These are phyloP conservation scores for Falco novaeseelandiae DNA, from an alignment of 2,797 vertebrate genomes.

Conservation along the genomic window DNA sequence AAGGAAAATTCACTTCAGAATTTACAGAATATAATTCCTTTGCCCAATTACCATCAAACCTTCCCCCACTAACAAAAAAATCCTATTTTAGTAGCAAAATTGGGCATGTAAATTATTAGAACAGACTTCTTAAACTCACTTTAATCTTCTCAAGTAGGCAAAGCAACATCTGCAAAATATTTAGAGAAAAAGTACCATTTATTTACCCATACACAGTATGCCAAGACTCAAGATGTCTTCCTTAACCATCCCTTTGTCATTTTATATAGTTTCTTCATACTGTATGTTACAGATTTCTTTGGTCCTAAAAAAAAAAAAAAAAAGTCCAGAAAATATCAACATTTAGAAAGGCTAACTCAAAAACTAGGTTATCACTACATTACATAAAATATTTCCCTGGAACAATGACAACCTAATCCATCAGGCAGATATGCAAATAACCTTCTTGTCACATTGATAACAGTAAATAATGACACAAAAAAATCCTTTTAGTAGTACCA, in stretches of 20 bases:
- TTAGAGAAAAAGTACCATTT: constrained; percentile 55
- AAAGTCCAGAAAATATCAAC: not conserved
- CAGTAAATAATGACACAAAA: not conserved
- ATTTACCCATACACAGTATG: constrained; percentile 53
- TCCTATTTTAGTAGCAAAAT: not conserved
- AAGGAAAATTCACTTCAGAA: not conserved
- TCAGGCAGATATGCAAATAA: not conserved
- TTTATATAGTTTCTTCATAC: constrained; percentile 89
- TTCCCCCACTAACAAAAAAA: not conserved
- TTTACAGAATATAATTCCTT: not conserved
- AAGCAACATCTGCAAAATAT: constrained; percentile 40
- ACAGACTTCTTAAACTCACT: not conserved
- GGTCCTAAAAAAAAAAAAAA: constrained; percentile 78
- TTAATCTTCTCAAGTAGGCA: not conserved
- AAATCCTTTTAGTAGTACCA: not conserved
- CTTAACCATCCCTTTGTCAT: constrained; percentile 91
- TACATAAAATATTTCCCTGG: not conserved
- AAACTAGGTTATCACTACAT: not conserved
- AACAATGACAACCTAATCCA: not conserved
- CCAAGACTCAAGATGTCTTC: constrained; percentile 68
- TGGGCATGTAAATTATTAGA: not conserved
- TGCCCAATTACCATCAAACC: not conserved
- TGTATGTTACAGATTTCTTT: constrained; percentile 88
- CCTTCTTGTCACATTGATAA: not conserved
- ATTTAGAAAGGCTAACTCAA: not conserved